Evolutionary conservation across 1,140 invertebrate species (phyloP).

Genomic region (Cotesia chilonis): DNA sequence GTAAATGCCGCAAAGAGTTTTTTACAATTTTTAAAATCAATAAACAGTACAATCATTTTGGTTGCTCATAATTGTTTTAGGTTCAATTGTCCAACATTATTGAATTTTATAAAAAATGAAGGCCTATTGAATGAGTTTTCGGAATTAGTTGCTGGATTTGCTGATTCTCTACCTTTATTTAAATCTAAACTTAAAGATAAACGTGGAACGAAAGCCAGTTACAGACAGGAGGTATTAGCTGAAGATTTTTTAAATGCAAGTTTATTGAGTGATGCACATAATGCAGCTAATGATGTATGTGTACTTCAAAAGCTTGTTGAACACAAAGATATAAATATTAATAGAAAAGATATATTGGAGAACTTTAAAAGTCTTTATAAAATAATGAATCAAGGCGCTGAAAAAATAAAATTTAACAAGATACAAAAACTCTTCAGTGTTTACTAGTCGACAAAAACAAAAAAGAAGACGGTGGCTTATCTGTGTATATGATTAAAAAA

Average conservation of each 20-base stretch:
- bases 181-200: constrained; percentile 17
- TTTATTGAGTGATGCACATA: constrained; percentile 18
- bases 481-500: neutral
- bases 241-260: neutral
- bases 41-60: neutral
- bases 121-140: constrained; percentile 4
- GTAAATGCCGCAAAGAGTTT: neutral
- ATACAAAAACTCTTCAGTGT: neutral
- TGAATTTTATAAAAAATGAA: neutral
- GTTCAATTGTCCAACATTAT: neutral
- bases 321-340: constrained; percentile 19
- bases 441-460: neutral
- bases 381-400: neutral
- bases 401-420: neutral
- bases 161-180: neutral
- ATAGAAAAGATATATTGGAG: constrained; percentile 1
- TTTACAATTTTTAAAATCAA: neutral
- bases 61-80: constrained; percentile 10
- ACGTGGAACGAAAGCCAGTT: constrained; percentile 8
- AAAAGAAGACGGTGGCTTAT: neutral
- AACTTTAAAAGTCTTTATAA: neutral
- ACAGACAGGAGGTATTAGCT: constrained; percentile 5
- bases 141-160: neutral
- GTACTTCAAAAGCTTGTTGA: constrained; percentile 8
- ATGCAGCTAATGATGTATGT: constrained; percentile 18